Percentiles rank a stretch among this genome's conserved stretches.
phyloP scores from a whole-genome alignment of 2,797 vertebrate genomes.

The Spinus pinus region DNA sequence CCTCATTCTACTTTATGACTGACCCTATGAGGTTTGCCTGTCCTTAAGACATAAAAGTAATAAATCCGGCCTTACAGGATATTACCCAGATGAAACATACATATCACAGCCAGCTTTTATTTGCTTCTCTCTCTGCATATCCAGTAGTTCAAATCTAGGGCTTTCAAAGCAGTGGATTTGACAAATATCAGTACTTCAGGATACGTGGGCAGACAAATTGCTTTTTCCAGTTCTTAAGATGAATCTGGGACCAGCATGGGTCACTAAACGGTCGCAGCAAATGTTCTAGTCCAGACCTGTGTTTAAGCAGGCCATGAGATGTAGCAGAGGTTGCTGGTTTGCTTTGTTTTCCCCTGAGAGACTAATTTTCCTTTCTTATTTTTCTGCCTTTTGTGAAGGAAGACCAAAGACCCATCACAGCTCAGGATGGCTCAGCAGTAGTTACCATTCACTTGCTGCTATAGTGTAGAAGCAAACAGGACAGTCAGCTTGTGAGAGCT shows the following conservation, averaged over 20 bases:
- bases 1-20: neutral
- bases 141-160: neutral
- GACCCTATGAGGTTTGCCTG: neutral
- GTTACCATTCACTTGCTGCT: neutral
- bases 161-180: neutral
- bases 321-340: neutral
- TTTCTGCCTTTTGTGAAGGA: neutral
- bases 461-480: neutral
- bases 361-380: neutral
- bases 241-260: neutral
- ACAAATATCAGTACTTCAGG: neutral
- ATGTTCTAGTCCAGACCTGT: neutral
- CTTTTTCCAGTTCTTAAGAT: neutral
- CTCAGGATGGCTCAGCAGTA: neutral
- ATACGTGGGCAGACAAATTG: neutral
- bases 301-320: neutral
- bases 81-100: neutral
- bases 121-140: neutral
- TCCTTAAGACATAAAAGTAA: neutral
- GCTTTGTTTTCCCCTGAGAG: neutral
- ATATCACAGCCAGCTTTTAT: neutral
- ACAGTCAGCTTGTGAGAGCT: neutral
- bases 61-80: neutral
- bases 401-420: neutral
- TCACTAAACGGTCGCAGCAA: neutral